These are phyloP conservation scores for Cichlasoma orientale DNA, from an alignment of 2,797 vertebrate species.

Conservation along the genomic window DNA sequence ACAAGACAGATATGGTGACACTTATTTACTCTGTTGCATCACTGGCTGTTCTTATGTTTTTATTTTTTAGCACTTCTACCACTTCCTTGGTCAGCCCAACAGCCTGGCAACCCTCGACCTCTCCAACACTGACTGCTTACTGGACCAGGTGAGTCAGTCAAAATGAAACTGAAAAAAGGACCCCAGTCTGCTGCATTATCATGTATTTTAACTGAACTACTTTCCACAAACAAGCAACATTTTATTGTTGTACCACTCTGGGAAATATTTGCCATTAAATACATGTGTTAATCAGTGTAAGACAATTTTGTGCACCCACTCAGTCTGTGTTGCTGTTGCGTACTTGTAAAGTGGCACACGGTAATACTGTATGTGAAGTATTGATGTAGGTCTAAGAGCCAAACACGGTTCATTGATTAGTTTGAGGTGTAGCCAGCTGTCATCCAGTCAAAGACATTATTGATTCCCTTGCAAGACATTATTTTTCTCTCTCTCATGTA, in stretches of 20 bases:
- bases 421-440: constrained; percentile 71
- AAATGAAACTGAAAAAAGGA: background rate
- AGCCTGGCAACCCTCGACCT: constrained; percentile 90
- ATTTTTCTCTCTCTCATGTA: background rate
- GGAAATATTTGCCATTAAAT: constrained; percentile 18
- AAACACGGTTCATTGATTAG: constrained; percentile 70
- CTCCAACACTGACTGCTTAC: constrained; percentile 93
- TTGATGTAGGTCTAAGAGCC: constrained; percentile 57
- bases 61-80: constrained; percentile 88
- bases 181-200: fast-evolving
- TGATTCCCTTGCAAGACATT: constrained; percentile 59
- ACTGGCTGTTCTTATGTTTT: background rate
- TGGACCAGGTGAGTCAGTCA: constrained; percentile 88
- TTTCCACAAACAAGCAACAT: background rate
- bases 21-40: background rate
- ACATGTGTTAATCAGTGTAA: constrained; percentile 38
- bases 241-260: background rate
- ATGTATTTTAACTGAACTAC: background rate
- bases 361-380: constrained; percentile 56
- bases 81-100: constrained; percentile 93
- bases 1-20: fast-evolving
- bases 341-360: constrained; percentile 21
- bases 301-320: constrained; percentile 29
- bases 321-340: constrained; percentile 15
- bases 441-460: constrained; percentile 59